Evolutionary conservation across 2,888 invertebrate genomes (phyloP).

Genomic region (Idaea straminata): DNA sequence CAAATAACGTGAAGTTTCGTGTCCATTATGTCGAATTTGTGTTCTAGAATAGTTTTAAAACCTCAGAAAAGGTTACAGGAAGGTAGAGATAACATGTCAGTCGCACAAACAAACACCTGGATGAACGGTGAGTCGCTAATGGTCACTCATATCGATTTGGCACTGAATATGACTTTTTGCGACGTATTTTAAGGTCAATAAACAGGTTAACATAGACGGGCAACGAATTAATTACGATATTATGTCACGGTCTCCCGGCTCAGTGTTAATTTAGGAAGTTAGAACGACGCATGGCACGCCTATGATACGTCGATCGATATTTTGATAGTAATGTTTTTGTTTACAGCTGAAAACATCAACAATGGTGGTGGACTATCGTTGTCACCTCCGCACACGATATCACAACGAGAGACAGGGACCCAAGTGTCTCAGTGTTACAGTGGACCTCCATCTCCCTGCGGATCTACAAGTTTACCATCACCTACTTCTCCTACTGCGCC

Average conservation of each 20-base stretch:
- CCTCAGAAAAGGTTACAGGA: conserved; percentile 88
- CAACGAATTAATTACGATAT: conserved; percentile 23
- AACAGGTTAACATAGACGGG: conserved; percentile 30
- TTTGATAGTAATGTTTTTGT: conserved; percentile 24
- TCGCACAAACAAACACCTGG: conserved; percentile 91
- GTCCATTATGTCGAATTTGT: conserved; percentile 85
- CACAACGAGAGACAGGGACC: conserved; percentile 83
- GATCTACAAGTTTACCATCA: conserved; percentile 82
- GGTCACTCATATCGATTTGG: conserved; percentile 55
- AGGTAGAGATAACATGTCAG: conserved; percentile 85
- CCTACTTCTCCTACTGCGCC: conserved; percentile 75
- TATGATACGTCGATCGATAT: conserved; percentile 9
- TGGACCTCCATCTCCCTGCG: conserved; percentile 89
- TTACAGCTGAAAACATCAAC: conserved; percentile 86
- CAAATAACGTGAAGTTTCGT: conserved; percentile 34
- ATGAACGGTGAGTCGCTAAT: conserved; percentile 86
- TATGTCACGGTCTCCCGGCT: conserved; percentile 28
- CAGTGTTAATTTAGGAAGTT: conserved; percentile 9
- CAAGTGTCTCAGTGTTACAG: conserved; percentile 90
- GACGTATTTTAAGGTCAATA: conserved; percentile 33
- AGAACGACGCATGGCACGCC: conserved; percentile 5
- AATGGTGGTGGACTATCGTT: conserved; percentile 86
- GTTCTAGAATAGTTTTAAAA: conserved; percentile 87
- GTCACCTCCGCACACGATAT: conserved; percentile 86
- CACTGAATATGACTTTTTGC: conserved; percentile 12